Conservation (phyloP, 23 tunicate genomes). For the Clavelina lepadiformis region DNA sequence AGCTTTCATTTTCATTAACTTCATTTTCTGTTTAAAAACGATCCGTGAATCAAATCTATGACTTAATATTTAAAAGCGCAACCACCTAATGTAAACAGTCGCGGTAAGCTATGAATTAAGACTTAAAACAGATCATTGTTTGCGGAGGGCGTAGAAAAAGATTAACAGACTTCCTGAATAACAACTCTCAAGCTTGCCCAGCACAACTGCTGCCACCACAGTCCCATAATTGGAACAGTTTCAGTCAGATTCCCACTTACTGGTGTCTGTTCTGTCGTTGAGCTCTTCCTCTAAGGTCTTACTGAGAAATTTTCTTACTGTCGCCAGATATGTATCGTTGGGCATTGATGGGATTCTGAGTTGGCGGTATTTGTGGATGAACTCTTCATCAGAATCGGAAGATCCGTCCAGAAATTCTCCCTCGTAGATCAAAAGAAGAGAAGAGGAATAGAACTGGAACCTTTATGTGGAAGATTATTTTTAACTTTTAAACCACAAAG, state of each 20-base stretch:
- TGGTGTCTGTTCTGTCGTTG: neutral
- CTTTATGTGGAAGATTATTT: too few relatives aligned
- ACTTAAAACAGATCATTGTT: too few relatives aligned
- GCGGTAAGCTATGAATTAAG: too few relatives aligned
- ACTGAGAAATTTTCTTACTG: constrained; percentile 46
- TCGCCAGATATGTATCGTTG: constrained; percentile 37
- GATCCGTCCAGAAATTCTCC: constrained; percentile 94
- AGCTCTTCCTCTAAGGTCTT: constrained; percentile 10
- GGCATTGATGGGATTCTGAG: constrained; percentile 45
- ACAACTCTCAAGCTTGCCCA: too few relatives aligned
- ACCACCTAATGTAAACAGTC: too few relatives aligned
- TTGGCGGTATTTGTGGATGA: constrained; percentile 77
- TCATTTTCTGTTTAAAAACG: too few relatives aligned
- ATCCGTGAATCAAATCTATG: too few relatives aligned
- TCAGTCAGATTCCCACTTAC: neutral
- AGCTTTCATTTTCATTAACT: too few relatives aligned
- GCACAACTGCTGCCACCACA: neutral
- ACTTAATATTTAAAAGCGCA: too few relatives aligned
- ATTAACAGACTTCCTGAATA: too few relatives aligned
- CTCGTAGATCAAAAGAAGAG: constrained; percentile 84
- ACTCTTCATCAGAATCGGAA: constrained; percentile 93
- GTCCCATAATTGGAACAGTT: neutral
- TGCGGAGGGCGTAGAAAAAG: too few relatives aligned
- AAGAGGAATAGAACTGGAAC: constrained; percentile 90
- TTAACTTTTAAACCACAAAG: too few relatives aligned